Conservation (phyloP, 2,113 vertebrate species). For the Pelodiscus sinensis region DNA sequence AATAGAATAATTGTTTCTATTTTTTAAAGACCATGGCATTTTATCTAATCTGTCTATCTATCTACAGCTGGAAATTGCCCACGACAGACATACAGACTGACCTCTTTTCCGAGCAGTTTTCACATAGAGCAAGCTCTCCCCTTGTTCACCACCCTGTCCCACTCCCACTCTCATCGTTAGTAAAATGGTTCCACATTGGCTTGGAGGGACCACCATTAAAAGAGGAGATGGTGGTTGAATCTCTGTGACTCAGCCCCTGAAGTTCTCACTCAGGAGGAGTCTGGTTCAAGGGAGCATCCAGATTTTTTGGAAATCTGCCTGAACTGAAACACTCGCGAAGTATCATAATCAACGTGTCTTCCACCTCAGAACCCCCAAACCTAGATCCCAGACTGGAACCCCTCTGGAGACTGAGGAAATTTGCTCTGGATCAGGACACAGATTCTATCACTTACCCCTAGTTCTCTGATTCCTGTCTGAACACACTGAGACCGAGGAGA, state of each 20-base stretch:
- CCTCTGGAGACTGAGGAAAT: background rate
- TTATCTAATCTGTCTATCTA: too few relatives aligned
- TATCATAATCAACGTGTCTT: background rate
- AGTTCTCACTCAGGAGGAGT: background rate
- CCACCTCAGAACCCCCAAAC: too few relatives aligned
- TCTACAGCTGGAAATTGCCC: background rate
- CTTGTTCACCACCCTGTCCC: background rate
- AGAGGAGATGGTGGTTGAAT: background rate
- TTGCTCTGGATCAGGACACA: background rate
- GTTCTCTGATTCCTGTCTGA: background rate
- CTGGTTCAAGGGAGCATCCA: background rate
- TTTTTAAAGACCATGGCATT: background rate
- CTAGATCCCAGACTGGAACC: background rate
- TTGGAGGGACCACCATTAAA: fast-evolving
- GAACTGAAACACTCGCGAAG: background rate
- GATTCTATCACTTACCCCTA: background rate
- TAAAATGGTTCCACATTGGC: background rate
- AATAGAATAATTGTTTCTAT: background rate
- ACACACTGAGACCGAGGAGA: background rate
- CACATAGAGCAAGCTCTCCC: fast-evolving
- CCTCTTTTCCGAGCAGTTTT: background rate
- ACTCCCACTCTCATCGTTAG: fast-evolving
- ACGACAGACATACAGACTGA: background rate
- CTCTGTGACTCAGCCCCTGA: background rate
- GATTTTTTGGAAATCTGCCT: background rate